These are phyloP conservation scores for Acleris sparsana DNA, from an alignment of 2,888 invertebrate species.

Conservation along the genomic window DNA sequence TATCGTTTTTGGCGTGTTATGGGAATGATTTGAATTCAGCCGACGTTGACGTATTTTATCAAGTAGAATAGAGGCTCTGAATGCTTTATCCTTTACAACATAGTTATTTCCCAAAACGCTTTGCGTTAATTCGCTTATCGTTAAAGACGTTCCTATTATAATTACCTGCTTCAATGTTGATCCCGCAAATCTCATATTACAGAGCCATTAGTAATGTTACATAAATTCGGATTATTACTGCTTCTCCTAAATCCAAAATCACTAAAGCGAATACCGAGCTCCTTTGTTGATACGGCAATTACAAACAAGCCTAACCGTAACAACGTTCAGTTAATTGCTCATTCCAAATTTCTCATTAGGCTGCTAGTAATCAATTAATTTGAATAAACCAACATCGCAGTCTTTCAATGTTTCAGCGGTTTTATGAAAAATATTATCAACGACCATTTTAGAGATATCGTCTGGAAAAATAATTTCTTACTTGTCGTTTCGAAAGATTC, in stretches of 20 bases:
- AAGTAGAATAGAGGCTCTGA: too few species aligned
- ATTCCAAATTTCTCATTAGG: slow-evolving; percentile 55
- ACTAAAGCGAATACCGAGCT: slow-evolving; percentile 5
- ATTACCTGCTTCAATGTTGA: slow-evolving; percentile 17
- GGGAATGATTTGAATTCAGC: too few species aligned
- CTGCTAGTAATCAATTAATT: slow-evolving; percentile 54
- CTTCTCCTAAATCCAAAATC: slow-evolving; percentile 10
- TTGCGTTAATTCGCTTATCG: too few species aligned
- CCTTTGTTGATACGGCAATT: slow-evolving; percentile 54
- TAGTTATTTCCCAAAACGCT: too few species aligned
- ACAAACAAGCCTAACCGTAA: slow-evolving; percentile 49
- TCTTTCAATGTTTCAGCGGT: slow-evolving; percentile 5
- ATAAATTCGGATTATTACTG: slow-evolving; percentile 25
- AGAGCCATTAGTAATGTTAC: slow-evolving; percentile 19
- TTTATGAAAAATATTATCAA: not conserved
- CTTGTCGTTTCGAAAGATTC: too few species aligned
- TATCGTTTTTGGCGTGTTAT: too few species aligned
- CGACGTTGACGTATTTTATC: too few species aligned
- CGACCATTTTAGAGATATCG: not conserved
- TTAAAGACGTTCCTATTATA: not conserved
- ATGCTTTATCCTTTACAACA: too few species aligned
- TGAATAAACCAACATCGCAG: slow-evolving; percentile 40
- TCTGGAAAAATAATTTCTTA: not conserved
- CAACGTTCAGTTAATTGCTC: slow-evolving; percentile 52
- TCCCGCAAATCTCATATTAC: slow-evolving; percentile 23